Conservation (phyloP, 92 coral and sea anemone species). For the Palythoa grandis region DNA sequence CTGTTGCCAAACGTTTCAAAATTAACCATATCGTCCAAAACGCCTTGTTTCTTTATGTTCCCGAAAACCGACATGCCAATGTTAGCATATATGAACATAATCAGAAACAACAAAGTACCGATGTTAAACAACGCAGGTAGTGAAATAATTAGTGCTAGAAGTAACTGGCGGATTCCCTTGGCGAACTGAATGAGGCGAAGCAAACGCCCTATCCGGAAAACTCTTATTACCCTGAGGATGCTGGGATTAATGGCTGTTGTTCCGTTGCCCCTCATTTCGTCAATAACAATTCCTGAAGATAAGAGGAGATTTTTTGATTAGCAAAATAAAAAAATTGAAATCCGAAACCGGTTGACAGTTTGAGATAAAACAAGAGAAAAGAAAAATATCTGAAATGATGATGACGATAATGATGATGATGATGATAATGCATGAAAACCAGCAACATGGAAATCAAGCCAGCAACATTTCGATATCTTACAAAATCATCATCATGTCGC, state of each 20-base stretch:
- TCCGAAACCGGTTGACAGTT: too few relatives aligned
- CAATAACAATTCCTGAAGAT: constrained; percentile 76
- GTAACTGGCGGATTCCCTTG: constrained; percentile 92
- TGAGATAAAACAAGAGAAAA: background rate
- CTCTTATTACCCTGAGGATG: constrained; percentile 84
- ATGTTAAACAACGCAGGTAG: constrained; percentile 95
- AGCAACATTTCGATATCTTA: too few relatives aligned
- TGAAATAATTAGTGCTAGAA: constrained; percentile 85
- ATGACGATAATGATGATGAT: too few relatives aligned
- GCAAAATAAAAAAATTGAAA: background rate
- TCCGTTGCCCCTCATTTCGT: constrained; percentile 66
- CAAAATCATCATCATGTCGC: too few relatives aligned
- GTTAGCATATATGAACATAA: constrained; percentile 91
- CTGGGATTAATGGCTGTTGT: constrained; percentile 72
- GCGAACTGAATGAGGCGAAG: constrained; percentile 92
- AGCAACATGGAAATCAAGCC: too few relatives aligned
- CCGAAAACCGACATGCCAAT: constrained; percentile 95
- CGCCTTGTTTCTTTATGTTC: constrained; percentile 82
- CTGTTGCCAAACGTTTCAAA: constrained; percentile 91
- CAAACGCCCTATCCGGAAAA: constrained; percentile 86
- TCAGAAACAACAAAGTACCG: constrained; percentile 83
- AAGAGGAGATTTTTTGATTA: background rate
- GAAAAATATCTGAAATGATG: background rate
- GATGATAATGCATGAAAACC: too few relatives aligned
- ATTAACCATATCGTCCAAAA: constrained; percentile 82